Evolutionary conservation across 2,113 vertebrate genomes (phyloP), one percentile per base, ranked within the genome.

Genomic region (Mellivora capensis): DNA sequence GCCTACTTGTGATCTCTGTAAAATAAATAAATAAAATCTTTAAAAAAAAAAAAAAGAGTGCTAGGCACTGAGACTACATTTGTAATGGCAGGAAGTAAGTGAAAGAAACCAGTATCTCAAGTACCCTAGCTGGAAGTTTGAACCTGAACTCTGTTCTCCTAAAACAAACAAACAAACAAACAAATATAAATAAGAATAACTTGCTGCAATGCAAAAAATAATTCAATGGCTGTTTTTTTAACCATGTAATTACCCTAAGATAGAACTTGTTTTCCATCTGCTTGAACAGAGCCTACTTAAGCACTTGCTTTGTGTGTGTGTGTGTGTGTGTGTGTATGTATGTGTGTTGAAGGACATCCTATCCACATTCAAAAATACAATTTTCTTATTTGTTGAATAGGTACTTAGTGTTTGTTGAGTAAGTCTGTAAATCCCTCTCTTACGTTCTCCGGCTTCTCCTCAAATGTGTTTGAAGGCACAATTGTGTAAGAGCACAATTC

Each of bases 191-290:
- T 69, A 21, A 18, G 14, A 62, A 29, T 42, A 93, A 84, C 39
- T 87, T 90, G 71, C 44, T 44, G 87, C 37, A 62, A 57, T 91
- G 72, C 20, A 31, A 84, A 95, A 96, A 96, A 88, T 62, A 87
- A 83, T 93, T 95, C 59, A 91, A 61, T 7, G 23, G 47, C 44
- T 80, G n/a, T 27, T 97, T 87, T 96, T 96, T 93, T 59, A 83
- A 52, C 76, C 29, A 54, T 67, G 44, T 72, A 94, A 85, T 97
- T 94, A 90, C 71, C 69, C 34, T 21, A 95, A 93, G 92, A 94
- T 62, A 95, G 84, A 98, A 83, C 5, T 87, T 59, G 44, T 74
- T 97, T 97, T 93, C 61, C 49, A 74, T 90, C 23, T 91, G 37
- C 17, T 89, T 47, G 72, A 84, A 29, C 27, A 47, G 10, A 44